Evolutionary conservation across 1,140 invertebrate species (phyloP).

Genomic region (Palaemon carinicauda): DNA sequence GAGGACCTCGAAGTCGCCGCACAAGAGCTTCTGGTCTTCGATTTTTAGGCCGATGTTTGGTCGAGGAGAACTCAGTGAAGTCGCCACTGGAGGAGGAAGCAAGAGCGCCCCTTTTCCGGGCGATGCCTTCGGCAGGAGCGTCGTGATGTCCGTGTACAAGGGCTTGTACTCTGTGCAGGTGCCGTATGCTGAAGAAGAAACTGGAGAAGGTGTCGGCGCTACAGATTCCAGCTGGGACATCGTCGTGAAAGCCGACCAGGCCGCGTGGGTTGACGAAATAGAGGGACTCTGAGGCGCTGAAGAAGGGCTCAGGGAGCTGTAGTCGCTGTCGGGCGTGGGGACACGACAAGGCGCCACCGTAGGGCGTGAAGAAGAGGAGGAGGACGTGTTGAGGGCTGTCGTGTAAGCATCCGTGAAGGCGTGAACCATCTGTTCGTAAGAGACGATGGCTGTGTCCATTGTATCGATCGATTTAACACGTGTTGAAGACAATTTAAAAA

Average conservation of each 20-base stretch:
- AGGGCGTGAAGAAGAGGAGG: too few species aligned
- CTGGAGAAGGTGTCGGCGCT: too few species aligned
- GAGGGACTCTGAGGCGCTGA: neutral
- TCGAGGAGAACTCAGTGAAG: too few species aligned
- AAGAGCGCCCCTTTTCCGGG: too few species aligned
- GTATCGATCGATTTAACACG: neutral
- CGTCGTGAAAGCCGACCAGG: slow-evolving; percentile 24
- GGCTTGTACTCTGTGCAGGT: neutral
- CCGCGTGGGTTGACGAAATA: neutral
- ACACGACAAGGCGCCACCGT: too few species aligned
- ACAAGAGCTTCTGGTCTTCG: neutral
- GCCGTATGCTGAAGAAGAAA: neutral
- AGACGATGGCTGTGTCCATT: slow-evolving; percentile 25
- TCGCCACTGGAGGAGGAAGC: neutral
- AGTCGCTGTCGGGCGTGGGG: slow-evolving; percentile 38
- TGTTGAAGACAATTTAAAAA: neutral
- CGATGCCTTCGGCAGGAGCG: neutral
- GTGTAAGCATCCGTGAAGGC: slow-evolving; percentile 40
- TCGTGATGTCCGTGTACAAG: neutral
- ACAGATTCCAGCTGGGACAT: slow-evolving; percentile 31
- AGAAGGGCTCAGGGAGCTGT: slow-evolving; percentile 31
- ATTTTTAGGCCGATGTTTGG: neutral
- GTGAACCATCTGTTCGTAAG: slow-evolving; percentile 44
- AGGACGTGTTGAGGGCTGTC: slow-evolving; percentile 28
- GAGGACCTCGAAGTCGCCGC: neutral